A percentile compares a stretch with the other conserved stretches of the same genome.
phyloP scores from a whole-genome alignment of 2,888 invertebrate species.

The Plebejus anna region DNA sequence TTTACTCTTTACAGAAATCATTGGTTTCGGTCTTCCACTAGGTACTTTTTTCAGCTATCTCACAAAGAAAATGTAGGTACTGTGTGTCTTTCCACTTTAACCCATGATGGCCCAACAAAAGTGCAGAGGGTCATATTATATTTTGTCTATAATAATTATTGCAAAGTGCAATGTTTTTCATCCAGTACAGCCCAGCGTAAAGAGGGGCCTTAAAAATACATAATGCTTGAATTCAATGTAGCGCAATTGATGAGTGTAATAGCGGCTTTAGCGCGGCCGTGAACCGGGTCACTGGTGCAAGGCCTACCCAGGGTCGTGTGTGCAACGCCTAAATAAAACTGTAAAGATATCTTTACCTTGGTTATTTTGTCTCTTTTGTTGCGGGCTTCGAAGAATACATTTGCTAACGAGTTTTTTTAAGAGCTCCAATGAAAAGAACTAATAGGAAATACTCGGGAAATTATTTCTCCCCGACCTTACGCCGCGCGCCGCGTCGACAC shows the following conservation, averaged over 20 bases:
- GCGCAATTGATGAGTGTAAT: background rate
- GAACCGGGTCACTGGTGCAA: slow-evolving; percentile 60
- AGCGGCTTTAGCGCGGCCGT: slow-evolving; percentile 40
- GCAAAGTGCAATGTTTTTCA: background rate
- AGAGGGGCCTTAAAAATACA: background rate
- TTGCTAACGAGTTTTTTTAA: slow-evolving; percentile 18
- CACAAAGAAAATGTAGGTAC: background rate
- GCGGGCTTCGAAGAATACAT: slow-evolving; percentile 1
- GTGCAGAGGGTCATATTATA: background rate
- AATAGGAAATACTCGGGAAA: background rate
- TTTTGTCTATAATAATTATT: background rate
- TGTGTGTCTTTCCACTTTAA: background rate
- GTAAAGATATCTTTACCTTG: slow-evolving; percentile 27
- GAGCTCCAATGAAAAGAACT: slow-evolving; percentile 17
- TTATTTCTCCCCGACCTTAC: background rate
- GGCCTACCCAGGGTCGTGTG: slow-evolving; percentile 41
- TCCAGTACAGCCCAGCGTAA: background rate
- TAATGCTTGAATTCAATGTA: background rate
- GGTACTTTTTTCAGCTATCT: too few relatives aligned
- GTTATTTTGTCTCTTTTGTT: slow-evolving; percentile 22
- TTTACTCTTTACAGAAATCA: background rate
- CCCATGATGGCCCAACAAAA: background rate
- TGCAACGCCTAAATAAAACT: slow-evolving; percentile 23
- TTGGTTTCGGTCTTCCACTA: background rate
- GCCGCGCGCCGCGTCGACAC: background rate